Evolutionary conservation across 2,113 vertebrate genomes (phyloP), one percentile per base, ranked within the genome.

Genomic region (Electrona antarctica): DNA sequence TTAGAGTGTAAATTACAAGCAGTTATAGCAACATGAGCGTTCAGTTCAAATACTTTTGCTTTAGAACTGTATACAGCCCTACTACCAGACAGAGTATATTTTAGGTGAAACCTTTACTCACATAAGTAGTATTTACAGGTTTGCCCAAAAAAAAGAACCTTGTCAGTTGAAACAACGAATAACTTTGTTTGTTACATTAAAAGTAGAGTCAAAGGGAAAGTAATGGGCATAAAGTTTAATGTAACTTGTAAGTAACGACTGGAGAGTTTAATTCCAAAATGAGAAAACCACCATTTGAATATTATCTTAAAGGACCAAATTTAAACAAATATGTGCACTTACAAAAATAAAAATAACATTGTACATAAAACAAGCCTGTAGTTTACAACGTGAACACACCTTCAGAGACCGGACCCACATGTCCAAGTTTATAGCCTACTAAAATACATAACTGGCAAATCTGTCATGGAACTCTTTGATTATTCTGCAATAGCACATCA

Each of bases 91-190:
- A 56, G 33, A 46, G 1, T 54, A 6, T n/a, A 41, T 29, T 28
- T 48, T 21, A 74, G 64, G 46, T 56, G 7, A 1, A 12, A 14
- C 29, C 67, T 86, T 75, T 77, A 77, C 54, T 81, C 55, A 61
- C 76, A 74, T 41, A 61, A 56, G 73, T 67, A 28, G 60, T 65
- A 77, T 82, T 75, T 77, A 80, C 77, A 58, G 64, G 28, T 63
- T 72, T 58, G 33, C 51, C 21, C 60, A 9, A 41, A 54, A 33
- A 4, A 65, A 9, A 41, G 41, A 33, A 51, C n/a, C 67, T 41
- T 64, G 51, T 11, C 56, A 50, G 55, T 2, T 67, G 29, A 73
- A 82, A 65, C 50, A 72, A 29, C 69, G 64, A 69, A 15, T 69
- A n/a, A 48, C 66, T 61, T 61, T 29, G 54, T 58, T 64, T 81